Conservation (phyloP, 2,113 vertebrate species). For the Dermatemys mawii region DNA sequence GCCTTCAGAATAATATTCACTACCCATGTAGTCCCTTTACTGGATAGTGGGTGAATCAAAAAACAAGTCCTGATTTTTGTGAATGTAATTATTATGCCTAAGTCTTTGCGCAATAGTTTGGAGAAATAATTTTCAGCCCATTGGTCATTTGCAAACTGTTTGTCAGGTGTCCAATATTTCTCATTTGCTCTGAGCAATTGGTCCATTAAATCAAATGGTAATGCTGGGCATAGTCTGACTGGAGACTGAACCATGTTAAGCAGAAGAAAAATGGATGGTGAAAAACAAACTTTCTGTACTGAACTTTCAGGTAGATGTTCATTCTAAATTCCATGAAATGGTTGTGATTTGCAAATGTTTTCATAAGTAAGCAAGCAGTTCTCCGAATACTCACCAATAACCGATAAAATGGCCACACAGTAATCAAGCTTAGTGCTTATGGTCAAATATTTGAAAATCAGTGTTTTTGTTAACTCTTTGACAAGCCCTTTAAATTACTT, state of each 20-base stretch:
- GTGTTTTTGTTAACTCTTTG: not conserved
- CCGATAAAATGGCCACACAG: not conserved
- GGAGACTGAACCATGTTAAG: not conserved
- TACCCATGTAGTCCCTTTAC: not conserved
- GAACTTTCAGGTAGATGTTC: not conserved
- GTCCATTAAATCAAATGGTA: not conserved
- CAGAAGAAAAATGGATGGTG: not conserved
- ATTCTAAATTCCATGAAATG: not conserved
- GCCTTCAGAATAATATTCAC: not conserved
- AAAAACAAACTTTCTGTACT: not conserved
- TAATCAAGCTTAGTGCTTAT: not conserved
- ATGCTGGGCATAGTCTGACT: not conserved
- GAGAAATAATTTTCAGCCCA: not conserved
- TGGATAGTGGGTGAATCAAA: accelerated
- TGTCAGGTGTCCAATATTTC: not conserved
- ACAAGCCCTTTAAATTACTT: not conserved
- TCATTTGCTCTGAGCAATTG: not conserved
- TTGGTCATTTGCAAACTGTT: not conserved
- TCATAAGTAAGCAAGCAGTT: not conserved
- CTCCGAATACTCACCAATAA: not conserved
- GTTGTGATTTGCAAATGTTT: not conserved
- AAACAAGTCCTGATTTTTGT: not conserved
- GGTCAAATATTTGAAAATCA: not conserved
- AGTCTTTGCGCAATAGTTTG: not conserved
- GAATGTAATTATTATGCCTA: not conserved